These are phyloP conservation scores for Argyresthia goedartella DNA, from an alignment of 2,888 invertebrate species.

Conservation along the genomic window DNA sequence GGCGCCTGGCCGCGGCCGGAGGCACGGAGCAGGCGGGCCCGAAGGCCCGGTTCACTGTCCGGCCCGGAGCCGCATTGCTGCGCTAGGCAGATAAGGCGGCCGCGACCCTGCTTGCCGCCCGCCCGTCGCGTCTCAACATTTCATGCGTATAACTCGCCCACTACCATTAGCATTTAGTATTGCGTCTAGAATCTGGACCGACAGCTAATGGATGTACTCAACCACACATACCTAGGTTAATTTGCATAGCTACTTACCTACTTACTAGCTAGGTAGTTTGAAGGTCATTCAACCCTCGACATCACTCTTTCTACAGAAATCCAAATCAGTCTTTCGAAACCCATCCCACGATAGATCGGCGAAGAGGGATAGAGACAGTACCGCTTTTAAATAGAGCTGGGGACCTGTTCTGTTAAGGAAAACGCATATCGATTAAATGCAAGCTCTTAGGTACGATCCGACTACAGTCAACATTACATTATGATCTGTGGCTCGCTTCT, in stretches of 20 bases:
- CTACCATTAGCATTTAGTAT: neutral
- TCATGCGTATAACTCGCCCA: neutral
- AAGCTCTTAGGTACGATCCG: too few relatives aligned
- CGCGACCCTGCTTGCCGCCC: conserved; percentile 25
- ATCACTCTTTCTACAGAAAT: too few relatives aligned
- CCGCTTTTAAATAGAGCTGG: too few relatives aligned
- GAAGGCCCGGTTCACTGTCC: conserved; percentile 16
- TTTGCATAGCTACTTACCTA: neutral
- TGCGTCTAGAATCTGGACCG: neutral
- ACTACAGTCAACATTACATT: too few relatives aligned
- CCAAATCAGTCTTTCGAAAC: neutral
- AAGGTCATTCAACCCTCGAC: too few relatives aligned
- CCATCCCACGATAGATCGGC: neutral
- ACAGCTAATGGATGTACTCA: too few relatives aligned
- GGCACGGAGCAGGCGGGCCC: conserved; percentile 21
- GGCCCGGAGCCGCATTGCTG: conserved; percentile 26
- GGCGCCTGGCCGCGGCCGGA: conserved; percentile 30
- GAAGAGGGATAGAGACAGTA: neutral
- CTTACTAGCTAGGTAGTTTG: neutral
- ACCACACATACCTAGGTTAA: too few relatives aligned
- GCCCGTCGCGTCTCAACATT: neutral
- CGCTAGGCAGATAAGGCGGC: conserved; percentile 15
- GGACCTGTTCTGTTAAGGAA: too few relatives aligned
- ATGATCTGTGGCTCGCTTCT: too few relatives aligned
- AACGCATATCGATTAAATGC: too few relatives aligned